phyloP scores from a whole-genome alignment of 92 coral and sea anemone genomes.

The Epizoanthus ramosus region DNA sequence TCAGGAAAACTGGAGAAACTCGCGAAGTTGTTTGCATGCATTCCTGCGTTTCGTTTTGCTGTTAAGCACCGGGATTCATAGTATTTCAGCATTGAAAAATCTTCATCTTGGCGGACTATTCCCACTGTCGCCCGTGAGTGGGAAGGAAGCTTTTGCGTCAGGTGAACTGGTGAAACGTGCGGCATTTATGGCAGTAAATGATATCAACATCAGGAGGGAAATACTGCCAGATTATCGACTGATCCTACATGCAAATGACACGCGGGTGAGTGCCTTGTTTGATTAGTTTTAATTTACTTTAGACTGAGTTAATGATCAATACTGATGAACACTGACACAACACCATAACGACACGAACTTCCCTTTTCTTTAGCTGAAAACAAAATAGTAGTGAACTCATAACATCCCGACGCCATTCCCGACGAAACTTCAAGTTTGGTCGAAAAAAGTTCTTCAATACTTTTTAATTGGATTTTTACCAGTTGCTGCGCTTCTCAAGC shows the following conservation, averaged over 20 bases:
- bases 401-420: too few species aligned
- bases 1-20: conserved; percentile 2
- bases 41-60: conserved; percentile 30
- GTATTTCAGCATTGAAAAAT: conserved; percentile 15
- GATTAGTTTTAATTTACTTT: conserved; percentile 1
- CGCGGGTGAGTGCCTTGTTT: conserved; percentile 49
- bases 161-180: conserved; percentile 41
- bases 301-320: neutral
- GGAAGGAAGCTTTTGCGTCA: conserved; percentile 14
- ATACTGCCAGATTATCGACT: conserved; percentile 56
- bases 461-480: too few species aligned
- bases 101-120: conserved; percentile 58
- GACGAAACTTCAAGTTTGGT: too few species aligned
- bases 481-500: too few species aligned
- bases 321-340: too few species aligned
- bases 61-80: too few species aligned
- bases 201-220: conserved; percentile 39
- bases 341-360: neutral
- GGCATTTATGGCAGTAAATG: conserved; percentile 59
- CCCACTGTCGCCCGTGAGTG: conserved; percentile 45
- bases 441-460: too few species aligned
- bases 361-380: neutral
- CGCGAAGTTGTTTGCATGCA: conserved; percentile 5
- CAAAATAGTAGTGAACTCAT: too few species aligned
- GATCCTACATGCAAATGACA: conserved; percentile 60